These are phyloP conservation scores for Lutjanus erythropterus DNA, from an alignment of 2,113 vertebrate species.

Conservation along the genomic window DNA sequence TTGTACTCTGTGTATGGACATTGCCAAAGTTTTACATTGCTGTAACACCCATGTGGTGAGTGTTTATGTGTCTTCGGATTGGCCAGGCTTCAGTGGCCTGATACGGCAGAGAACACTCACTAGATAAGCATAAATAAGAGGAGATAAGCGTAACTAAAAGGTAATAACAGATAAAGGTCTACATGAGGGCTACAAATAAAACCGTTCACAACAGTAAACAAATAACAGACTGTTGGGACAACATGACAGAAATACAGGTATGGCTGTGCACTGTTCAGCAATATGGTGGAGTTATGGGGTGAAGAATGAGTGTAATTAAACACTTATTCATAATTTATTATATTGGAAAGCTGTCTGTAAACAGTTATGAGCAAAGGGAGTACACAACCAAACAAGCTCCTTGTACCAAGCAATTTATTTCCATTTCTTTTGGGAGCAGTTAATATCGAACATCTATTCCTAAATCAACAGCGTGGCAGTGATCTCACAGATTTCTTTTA, in stretches of 20 bases:
- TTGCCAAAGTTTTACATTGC: background rate
- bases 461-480: background rate
- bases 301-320: background rate
- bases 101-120: slow-evolving; percentile 13
- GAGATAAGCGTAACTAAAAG: slow-evolving; percentile 11
- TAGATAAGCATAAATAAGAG: background rate
- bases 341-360: background rate
- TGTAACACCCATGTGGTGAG: background rate
- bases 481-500: background rate
- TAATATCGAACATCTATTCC: background rate
- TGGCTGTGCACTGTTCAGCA: background rate
- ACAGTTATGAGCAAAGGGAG: background rate
- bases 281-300: background rate
- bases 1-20: background rate
- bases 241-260: background rate
- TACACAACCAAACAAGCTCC: background rate
- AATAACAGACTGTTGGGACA: background rate
- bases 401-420: background rate
- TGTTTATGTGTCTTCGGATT: slow-evolving; percentile 13
- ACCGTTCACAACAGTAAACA: slow-evolving; percentile 6
- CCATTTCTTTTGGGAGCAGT: background rate
- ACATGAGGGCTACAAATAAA: background rate
- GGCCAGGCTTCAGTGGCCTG: slow-evolving; percentile 34
- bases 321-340: background rate
- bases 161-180: background rate